Evolutionary conservation across 30 jellyfish, hydroid and myxozoan species (phyloP).

Genomic region (Hydra vulgaris): DNA sequence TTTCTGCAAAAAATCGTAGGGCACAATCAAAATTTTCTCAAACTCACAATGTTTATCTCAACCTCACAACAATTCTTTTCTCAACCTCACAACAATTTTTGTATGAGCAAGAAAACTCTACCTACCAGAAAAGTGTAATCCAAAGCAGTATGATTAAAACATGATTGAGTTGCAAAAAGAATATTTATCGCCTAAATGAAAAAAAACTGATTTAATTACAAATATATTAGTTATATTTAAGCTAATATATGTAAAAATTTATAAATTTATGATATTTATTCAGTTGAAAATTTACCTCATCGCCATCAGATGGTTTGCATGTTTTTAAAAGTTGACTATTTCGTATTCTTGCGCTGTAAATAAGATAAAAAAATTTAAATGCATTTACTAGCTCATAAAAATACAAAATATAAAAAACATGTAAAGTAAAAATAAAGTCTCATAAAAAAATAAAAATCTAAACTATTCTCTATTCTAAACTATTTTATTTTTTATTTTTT

Average conservation of each 20-base stretch:
- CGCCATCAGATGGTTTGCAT: slow-evolving; percentile 71
- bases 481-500: too few species aligned
- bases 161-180: slow-evolving; percentile 76
- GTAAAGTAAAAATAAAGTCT: neutral
- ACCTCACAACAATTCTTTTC: too few species aligned
- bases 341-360: slow-evolving; percentile 48
- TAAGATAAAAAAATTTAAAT: neutral
- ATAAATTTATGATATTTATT: too few species aligned
- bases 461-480: too few species aligned
- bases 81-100: too few species aligned
- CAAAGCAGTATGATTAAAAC: slow-evolving; percentile 85
- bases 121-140: slow-evolving; percentile 89
- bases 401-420: neutral
- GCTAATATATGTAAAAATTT: neutral
- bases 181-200: slow-evolving; percentile 74
- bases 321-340: slow-evolving; percentile 76
- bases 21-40: too few species aligned
- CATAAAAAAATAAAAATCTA: neutral
- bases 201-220: neutral
- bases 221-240: neutral
- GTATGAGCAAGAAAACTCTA: too few species aligned
- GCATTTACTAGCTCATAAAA: too few species aligned
- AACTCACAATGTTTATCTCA: too few species aligned
- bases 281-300: too few species aligned
- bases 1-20: too few species aligned